Base-by-base conservation (phyloP, 37 sponge, comb jelly and placozoan genomes). In the Spongia lamella region DNA sequence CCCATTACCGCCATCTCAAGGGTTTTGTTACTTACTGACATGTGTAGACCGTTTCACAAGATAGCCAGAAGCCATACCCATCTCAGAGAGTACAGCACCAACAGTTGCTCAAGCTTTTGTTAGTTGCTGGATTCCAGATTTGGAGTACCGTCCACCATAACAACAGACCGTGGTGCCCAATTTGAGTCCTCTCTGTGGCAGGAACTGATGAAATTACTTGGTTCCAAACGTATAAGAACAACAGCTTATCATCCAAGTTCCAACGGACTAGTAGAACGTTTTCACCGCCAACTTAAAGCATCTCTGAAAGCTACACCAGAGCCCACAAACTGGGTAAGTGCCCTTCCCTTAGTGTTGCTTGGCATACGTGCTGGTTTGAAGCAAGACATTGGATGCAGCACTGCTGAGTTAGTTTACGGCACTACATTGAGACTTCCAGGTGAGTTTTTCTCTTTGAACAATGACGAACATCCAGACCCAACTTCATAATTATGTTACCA, bases 201-300 rank as follows among this genome's bases (percentile, higher is more conserved):
- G 1, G 27, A 58, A 7, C 77, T 87, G 34, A 87, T 49, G 54
- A 4, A 38, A 17, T 38, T 85, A 14, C 57, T 73, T 6, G 86
- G 86, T 16, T 53, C 79, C 36, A 83, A 73, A 60, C 55, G 80
- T 4, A 11, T 60, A 21, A 68, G 75, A 13, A 88, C 85, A 13
- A 87, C 88, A 6, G 65, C 88, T 5, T 79, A 86, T 63, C 81
- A 86, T 55, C 86, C 81, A 31, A 31, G 61, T 47, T 35, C 88
- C 59, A 81, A 87, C 30, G 83, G 87, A 33, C 69, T 87, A 78
- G 72, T 87, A n/a, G 76, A 81, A 56, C 53, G 70, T 32, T 68
- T 86, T 13, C 88, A 87, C 54, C 70, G 78, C 15, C 72, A 87
- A 37, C 77, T 81, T 15, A 67, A 72, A 50, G 36, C 86, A 19